phyloP scores from a whole-genome alignment of 2,888 invertebrate species.

The Malthinus seriepunctatus region DNA sequence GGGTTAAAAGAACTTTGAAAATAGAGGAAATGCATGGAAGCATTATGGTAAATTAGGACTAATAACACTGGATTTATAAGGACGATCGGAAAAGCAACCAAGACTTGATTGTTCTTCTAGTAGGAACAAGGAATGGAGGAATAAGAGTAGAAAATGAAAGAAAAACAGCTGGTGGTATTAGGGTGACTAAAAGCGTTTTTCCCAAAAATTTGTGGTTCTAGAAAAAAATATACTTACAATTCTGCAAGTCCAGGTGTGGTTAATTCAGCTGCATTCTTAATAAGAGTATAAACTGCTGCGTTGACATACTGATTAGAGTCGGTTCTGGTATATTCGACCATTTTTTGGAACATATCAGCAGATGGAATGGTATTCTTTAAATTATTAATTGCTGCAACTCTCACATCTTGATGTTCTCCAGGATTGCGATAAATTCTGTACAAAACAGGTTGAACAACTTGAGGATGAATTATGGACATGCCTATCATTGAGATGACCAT shows the following conservation, averaged over 20 bases:
- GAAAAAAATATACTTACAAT: conserved; percentile 56
- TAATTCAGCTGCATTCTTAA: conserved; percentile 60
- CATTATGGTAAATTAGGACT: no score
- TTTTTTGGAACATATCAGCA: conserved; percentile 66
- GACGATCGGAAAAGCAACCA: no score
- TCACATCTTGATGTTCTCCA: conserved; percentile 66
- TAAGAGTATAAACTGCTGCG: conserved; percentile 66
- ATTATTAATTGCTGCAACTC: conserved; percentile 65
- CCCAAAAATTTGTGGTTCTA: no score
- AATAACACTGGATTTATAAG: no score
- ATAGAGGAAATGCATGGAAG: no score
- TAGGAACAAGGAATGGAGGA: no score
- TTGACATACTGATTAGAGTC: conserved; percentile 68
- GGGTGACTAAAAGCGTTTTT: no score
- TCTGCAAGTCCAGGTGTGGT: conserved; percentile 53
- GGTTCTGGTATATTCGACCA: conserved; percentile 69
- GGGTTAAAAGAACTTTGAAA: not conserved
- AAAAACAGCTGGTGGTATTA: no score
- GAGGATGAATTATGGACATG: conserved; percentile 59
- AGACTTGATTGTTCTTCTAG: no score
- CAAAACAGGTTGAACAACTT: conserved; percentile 60
- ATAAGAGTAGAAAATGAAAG: no score
- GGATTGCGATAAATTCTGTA: conserved; percentile 70
- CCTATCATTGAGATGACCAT: conserved; percentile 64
- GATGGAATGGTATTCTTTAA: conserved; percentile 66